Base-by-base conservation (phyloP, 2,888 invertebrate genomes). In the Agapostemon virescens region DNA sequence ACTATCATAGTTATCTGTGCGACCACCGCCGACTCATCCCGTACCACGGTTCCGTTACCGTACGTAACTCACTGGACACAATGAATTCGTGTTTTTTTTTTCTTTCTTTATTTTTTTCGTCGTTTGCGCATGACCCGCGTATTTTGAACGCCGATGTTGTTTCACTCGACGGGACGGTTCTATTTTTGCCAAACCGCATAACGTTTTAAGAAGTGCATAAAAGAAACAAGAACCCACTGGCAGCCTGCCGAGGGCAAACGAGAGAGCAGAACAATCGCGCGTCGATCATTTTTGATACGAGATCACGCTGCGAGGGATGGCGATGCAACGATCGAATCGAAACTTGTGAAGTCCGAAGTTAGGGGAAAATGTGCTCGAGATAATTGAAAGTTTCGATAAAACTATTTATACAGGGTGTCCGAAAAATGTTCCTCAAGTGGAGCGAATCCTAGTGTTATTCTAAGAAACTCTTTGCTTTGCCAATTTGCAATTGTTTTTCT, bases 161-260 rank as follows among this genome's bases (percentile, higher is more conserved):
- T 75, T 68, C 71, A 17, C 26, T 36, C 20, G 1, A n/a, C 26
- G 1, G n/a, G 13, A 67, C 40, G n/a, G 17, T 42, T 42, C 63
- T 80, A 82, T 80, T 75, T 76, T 81, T 72, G 71, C n/a, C 72
- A 9, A 67, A n/a, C 49, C 30, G 49, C 55, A 63, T 63, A 76
- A 42, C 63, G 13, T 76, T 69, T 76, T 67, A 20, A 52, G 40
- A 38, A 75, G 11, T n/a, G 52, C 55, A 70, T 71, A 73, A 80
- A 80, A 81, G 52, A 76, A 69, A 40, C 38, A n/a, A 26, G 26
- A 72, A 30, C 38, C 15, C 61, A 63, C 52, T 80, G 81, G 81
- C 75, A 75, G 1, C 5, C 13, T 66, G 73, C 76, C 71, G 33
- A 36, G 30, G 33, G 33, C 49, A 75, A 72, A 79, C 38, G n/a